These are phyloP conservation scores for Sebastes nivosus DNA, from an alignment of 2,797 vertebrate species.

Conservation along the genomic window DNA sequence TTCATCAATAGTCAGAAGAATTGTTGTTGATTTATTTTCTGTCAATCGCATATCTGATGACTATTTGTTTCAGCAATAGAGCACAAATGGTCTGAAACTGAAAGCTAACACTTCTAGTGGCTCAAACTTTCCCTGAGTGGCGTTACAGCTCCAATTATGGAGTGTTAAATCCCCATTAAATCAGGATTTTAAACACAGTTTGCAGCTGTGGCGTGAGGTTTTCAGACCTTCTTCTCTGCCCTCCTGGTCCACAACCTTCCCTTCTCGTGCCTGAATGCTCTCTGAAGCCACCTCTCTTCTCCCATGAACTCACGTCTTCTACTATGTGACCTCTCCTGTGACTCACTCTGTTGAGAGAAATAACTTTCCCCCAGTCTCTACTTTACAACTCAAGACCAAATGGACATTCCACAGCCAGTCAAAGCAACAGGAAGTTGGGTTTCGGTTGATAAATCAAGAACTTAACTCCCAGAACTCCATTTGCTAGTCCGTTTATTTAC, in stretches of 20 bases:
- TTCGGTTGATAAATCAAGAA: constrained; percentile 45
- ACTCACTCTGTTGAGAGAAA: constrained; percentile 43
- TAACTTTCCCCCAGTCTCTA: constrained; percentile 34
- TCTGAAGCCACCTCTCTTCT: constrained; percentile 15
- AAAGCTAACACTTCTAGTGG: background rate
- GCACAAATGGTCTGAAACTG: background rate
- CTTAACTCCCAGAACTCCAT: constrained; percentile 6
- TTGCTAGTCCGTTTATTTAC: constrained; percentile 54
- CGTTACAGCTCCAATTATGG: constrained; percentile 26
- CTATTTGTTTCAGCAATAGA: background rate
- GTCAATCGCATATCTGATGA: background rate
- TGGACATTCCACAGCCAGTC: constrained; percentile 20
- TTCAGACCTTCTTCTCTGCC: constrained; percentile 11
- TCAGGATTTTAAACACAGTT: constrained; percentile 16
- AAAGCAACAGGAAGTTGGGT: constrained; percentile 47
- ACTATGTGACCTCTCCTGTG: constrained; percentile 39
- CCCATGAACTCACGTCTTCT: constrained; percentile 23
- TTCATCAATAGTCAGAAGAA: background rate
- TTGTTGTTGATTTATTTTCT: background rate
- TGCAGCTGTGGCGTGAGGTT: constrained; percentile 46
- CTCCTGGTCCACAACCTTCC: background rate
- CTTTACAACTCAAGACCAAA: constrained; percentile 33
- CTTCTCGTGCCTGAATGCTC: background rate
- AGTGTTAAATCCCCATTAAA: constrained; percentile 50
- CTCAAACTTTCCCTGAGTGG: constrained; percentile 6